A percentile compares a stretch with the other conserved stretches of the same genome.
These are phyloP conservation scores for Todiramphus chloris DNA, from an alignment of 2,113 vertebrate species.

Conservation along the genomic window DNA sequence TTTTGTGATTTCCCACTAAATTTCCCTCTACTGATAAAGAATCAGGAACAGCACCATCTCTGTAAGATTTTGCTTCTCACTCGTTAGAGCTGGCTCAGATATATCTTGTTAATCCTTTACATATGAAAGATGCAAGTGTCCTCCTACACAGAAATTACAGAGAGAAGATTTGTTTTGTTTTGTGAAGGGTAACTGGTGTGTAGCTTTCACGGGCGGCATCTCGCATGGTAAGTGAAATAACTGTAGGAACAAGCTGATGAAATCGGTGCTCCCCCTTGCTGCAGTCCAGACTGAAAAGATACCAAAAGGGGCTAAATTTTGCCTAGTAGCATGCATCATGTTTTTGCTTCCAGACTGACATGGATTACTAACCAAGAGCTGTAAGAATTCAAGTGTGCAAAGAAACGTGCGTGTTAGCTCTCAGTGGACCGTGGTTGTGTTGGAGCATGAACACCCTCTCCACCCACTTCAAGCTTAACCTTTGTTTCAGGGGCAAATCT, in stretches of 20 bases:
- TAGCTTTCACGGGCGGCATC: background rate
- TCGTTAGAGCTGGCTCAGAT: background rate
- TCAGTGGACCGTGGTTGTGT: background rate
- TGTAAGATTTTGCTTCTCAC: background rate
- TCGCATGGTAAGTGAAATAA: background rate
- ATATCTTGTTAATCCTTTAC: background rate
- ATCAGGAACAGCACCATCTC: background rate
- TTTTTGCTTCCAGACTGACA: background rate
- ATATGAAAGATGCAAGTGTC: background rate
- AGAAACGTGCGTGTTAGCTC: background rate
- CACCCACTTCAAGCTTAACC: background rate
- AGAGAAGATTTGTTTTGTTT: conserved; percentile 26
- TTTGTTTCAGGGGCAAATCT: background rate
- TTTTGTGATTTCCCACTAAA: conserved; percentile 35
- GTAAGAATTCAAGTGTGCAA: background rate
- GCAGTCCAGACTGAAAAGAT: background rate
- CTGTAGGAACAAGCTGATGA: background rate
- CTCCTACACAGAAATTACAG: conserved; percentile 6
- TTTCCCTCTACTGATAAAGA: conserved; percentile 15
- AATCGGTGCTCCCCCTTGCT: background rate
- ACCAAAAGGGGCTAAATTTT: background rate
- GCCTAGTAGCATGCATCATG: accelerated
- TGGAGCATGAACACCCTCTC: background rate
- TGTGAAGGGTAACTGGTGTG: background rate
- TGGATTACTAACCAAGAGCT: background rate